Evolutionary conservation across 2,797 vertebrate species (phyloP), one percentile per base, ranked within the genome.

Genomic region (Clarias pachynema): DNA sequence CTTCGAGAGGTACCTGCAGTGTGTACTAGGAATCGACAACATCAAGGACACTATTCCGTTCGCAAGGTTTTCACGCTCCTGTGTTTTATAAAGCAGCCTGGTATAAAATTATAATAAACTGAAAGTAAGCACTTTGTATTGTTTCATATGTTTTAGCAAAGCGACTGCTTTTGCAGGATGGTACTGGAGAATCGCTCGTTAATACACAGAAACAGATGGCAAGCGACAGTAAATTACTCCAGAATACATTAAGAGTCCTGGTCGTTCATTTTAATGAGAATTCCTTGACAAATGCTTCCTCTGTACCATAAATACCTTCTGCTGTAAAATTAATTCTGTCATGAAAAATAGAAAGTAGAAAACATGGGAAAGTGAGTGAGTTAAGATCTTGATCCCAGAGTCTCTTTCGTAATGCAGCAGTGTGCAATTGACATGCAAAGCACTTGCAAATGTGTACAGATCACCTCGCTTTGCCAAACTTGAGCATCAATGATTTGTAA

Each of bases 41-140:
- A 99, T 99, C 92, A 99, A 97, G 93, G 98, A 99, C 87, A 97
- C 96, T 37, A 96, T 98, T 91, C 97, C 98, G 40, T 99, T 99
- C 90, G 97, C 98, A 2, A 94, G 98, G 87, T 99, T 96, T 94
- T 93, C 97, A 84, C 96, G 94, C 90, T 99, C 98, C 0, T 99
- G 98, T 89, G 89, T 95, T 90, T 91, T 99, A 34, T 99, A 93
- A 95, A 89, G n/a, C 26, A 63, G 20, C 9, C 49, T 72, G 2
- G 5, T 79, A 3, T 84, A 24, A 80, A 31, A 82, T 53, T 4
- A 24, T 18, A 57, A 49, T 37, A 57, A 62, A 86, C 37, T 65
- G 5, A 66, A 24, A 29, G 5, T 40, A 81, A 72, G 59, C 22
- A 49, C 20, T n/a, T 77, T 0, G 63, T 53, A 56, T 59, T 86